A percentile compares a stretch with the other conserved stretches of the same genome.
These are phyloP conservation scores for Pristionchus maxplancki DNA, from an alignment of 2,888 invertebrate species.

Conservation along the genomic window DNA sequence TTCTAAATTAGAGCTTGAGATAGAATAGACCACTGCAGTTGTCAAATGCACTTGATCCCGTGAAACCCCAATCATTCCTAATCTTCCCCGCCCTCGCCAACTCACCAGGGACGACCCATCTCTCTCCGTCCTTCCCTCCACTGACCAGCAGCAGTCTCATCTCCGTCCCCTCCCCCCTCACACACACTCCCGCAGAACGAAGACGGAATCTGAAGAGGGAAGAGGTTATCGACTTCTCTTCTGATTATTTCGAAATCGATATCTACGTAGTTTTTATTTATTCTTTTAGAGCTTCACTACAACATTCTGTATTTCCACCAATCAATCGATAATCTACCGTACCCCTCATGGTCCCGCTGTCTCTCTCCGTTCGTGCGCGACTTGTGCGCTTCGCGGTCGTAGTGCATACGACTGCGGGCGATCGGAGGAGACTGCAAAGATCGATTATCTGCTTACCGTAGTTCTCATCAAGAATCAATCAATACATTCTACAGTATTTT, in stretches of 20 bases:
- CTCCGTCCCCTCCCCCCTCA: slow-evolving; percentile 55
- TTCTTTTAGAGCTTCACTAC: too few relatives aligned
- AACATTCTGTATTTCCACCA: neutral
- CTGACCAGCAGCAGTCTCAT: slow-evolving; percentile 68
- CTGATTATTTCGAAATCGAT: neutral
- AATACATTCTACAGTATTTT: neutral
- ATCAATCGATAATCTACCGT: neutral
- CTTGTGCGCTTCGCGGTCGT: slow-evolving; percentile 44
- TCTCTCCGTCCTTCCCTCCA: slow-evolving; percentile 66
- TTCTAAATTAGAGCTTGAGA: too few relatives aligned
- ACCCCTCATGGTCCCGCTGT: slow-evolving; percentile 51
- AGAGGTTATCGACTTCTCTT: neutral
- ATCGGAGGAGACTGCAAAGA: slow-evolving; percentile 12
- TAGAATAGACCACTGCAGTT: too few relatives aligned
- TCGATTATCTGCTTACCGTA: neutral
- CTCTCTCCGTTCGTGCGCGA: slow-evolving; percentile 48
- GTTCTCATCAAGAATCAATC: neutral
- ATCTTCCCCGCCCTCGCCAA: neutral
- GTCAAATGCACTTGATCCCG: too few relatives aligned
- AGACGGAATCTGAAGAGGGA: slow-evolving; percentile 56
- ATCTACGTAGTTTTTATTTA: too few relatives aligned
- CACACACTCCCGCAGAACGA: slow-evolving; percentile 47
- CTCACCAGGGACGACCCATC: slow-evolving; percentile 91
- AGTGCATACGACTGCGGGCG: slow-evolving; percentile 43
- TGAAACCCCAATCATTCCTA: neutral